Conservation (phyloP, 2,113 vertebrate species). For the Cyanoramphus novaezelandiae region DNA sequence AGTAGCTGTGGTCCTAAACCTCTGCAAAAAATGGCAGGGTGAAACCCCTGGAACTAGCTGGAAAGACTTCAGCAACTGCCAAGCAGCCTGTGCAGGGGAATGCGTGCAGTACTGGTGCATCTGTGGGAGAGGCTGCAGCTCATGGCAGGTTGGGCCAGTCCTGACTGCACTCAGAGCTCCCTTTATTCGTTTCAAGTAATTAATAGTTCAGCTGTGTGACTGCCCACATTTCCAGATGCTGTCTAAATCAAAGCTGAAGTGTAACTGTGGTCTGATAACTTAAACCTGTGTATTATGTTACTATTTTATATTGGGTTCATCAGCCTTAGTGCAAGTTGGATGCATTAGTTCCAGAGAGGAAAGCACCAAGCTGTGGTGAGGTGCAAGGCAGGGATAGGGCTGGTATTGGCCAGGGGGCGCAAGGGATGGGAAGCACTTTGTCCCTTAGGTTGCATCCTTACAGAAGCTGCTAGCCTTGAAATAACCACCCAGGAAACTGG, state of each 20-base stretch:
- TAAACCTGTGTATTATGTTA: neutral
- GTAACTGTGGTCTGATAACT: neutral
- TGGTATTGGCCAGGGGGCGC: neutral
- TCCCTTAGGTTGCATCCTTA: neutral
- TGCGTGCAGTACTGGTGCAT: too few relatives aligned
- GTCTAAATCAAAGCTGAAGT: neutral
- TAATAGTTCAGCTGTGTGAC: neutral
- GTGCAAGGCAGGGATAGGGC: neutral
- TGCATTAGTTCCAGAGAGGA: neutral
- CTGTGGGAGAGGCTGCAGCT: neutral
- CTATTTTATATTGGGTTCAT: neutral
- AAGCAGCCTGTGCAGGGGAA: too few relatives aligned
- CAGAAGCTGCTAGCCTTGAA: neutral
- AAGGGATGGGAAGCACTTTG: neutral
- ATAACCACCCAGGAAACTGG: neutral
- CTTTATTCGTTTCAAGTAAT: neutral
- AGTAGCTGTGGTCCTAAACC: too few relatives aligned
- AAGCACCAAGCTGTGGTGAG: neutral
- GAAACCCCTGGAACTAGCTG: too few relatives aligned
- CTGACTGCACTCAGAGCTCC: neutral
- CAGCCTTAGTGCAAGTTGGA: neutral
- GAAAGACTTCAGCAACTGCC: too few relatives aligned
- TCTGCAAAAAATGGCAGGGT: too few relatives aligned
- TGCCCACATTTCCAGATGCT: neutral
- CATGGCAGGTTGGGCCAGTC: rapidly evolving